Percentiles rank a stretch among this genome's conserved stretches.
Conservation (phyloP, 2,113 vertebrate species). For the Psammodynastes pulverulentus region DNA sequence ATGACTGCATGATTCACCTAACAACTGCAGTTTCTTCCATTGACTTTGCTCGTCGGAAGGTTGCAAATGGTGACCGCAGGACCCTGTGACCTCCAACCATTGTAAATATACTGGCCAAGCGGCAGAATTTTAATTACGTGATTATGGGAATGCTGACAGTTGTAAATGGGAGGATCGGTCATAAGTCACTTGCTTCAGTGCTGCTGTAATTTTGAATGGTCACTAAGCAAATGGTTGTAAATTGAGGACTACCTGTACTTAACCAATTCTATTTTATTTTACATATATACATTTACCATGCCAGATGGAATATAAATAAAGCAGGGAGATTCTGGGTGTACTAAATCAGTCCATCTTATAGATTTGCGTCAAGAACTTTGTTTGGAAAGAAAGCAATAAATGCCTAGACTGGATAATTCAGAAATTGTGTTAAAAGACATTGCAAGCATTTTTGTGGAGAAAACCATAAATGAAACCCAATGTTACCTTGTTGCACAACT, state of each 20-base stretch:
- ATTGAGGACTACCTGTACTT: background rate
- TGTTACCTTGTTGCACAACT: background rate
- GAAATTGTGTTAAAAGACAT: background rate
- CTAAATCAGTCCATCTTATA: background rate
- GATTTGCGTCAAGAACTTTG: background rate
- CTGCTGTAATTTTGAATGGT: too few species aligned
- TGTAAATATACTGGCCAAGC: too few species aligned
- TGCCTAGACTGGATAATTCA: background rate
- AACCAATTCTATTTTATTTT: background rate
- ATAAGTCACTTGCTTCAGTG: too few species aligned
- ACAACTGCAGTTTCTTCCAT: too few species aligned
- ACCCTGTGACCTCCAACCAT: too few species aligned
- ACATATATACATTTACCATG: background rate
- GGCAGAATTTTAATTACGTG: too few species aligned
- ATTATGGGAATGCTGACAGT: too few species aligned
- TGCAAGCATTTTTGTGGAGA: background rate
- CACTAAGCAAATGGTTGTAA: too few species aligned
- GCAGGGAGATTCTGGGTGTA: background rate
- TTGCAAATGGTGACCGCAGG: too few species aligned
- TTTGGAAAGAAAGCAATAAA: background rate
- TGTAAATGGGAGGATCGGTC: too few species aligned
- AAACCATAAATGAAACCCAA: background rate
- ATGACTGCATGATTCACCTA: too few species aligned
- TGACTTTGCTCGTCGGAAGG: too few species aligned
- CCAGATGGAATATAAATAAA: background rate